Evolutionary conservation across 2,888 invertebrate genomes (phyloP).

Genomic region (Terebella lapidaria): DNA sequence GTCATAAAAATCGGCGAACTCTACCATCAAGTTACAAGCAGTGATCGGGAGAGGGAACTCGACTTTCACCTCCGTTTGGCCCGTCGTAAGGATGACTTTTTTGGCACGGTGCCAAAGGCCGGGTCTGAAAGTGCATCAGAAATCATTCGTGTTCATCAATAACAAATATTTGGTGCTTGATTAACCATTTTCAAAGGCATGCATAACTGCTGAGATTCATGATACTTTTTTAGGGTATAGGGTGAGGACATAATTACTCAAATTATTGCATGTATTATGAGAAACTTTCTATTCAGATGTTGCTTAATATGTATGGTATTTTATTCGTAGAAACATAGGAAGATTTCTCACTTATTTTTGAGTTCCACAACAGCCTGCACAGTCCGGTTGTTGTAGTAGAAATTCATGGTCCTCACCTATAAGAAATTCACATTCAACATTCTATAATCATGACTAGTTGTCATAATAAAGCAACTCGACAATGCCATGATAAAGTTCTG

Average conservation of each 20-base stretch:
- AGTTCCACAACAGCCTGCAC: slow-evolving; percentile 96
- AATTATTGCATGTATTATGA: too few relatives aligned
- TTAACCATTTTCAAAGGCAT: too few relatives aligned
- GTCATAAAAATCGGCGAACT: slow-evolving; percentile 96
- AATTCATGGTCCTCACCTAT: slow-evolving; percentile 77
- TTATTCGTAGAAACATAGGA: too few relatives aligned
- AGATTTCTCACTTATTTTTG: slow-evolving; percentile 81
- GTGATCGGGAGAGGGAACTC: slow-evolving; percentile 96
- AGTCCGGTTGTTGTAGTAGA: slow-evolving; percentile 88
- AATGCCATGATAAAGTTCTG: too few relatives aligned
- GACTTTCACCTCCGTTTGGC: slow-evolving; percentile 88
- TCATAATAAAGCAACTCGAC: too few relatives aligned
- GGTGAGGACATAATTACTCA: too few relatives aligned
- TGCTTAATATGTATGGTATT: too few relatives aligned
- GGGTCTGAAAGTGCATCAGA: slow-evolving; percentile 43
- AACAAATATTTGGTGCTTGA: background rate
- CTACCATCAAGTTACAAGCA: slow-evolving; percentile 96
- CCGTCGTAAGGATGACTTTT: slow-evolving; percentile 80
- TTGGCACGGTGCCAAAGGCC: slow-evolving; percentile 94
- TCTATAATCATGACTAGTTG: too few relatives aligned
- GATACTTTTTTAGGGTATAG: too few relatives aligned
- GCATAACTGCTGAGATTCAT: too few relatives aligned
- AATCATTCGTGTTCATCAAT: background rate
- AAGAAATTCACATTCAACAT: slow-evolving; percentile 7
- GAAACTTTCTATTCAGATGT: too few relatives aligned